phyloP scores from a whole-genome alignment of 2,797 vertebrate species.

The Gymnoscopelus microlampas region DNA sequence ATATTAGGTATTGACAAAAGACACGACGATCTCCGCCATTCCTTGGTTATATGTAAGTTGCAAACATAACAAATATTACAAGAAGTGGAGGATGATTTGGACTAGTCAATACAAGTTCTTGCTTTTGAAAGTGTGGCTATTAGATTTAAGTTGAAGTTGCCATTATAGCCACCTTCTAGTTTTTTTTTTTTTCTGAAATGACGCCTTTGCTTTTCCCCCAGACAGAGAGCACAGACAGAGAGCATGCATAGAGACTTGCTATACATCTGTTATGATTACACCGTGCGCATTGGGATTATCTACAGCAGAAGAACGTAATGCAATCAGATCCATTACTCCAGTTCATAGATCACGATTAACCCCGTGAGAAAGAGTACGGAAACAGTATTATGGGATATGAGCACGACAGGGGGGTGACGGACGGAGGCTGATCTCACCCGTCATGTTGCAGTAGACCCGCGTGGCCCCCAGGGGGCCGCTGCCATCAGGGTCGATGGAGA shows the following conservation, averaged over 20 bases:
- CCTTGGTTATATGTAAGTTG: too few species aligned
- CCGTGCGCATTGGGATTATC: conserved; percentile 12
- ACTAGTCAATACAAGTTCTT: too few species aligned
- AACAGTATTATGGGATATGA: not conserved
- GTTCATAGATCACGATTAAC: conserved; percentile 1
- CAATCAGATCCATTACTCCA: not conserved
- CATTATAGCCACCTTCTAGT: too few species aligned
- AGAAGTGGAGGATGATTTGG: too few species aligned
- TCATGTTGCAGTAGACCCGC: conserved; percentile 88
- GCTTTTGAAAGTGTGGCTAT: too few species aligned
- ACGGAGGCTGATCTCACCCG: conserved; percentile 77
- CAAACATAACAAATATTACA: too few species aligned
- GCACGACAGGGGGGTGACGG: conserved; percentile 1
- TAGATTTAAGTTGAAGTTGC: too few species aligned
- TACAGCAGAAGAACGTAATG: not conserved
- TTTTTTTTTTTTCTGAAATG: too few species aligned
- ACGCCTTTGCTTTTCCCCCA: not conserved
- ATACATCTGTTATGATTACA: too few species aligned
- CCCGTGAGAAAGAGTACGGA: not conserved
- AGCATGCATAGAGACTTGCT: not conserved
- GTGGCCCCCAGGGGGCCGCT: conserved; percentile 83
- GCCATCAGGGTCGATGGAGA: conserved; percentile 85
- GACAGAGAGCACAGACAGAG: not conserved
- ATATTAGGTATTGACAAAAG: too few species aligned
- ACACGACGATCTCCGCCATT: too few species aligned